Evolutionary conservation across 2,113 vertebrate species (phyloP).

Genomic region (Pedionomus torquatus): DNA sequence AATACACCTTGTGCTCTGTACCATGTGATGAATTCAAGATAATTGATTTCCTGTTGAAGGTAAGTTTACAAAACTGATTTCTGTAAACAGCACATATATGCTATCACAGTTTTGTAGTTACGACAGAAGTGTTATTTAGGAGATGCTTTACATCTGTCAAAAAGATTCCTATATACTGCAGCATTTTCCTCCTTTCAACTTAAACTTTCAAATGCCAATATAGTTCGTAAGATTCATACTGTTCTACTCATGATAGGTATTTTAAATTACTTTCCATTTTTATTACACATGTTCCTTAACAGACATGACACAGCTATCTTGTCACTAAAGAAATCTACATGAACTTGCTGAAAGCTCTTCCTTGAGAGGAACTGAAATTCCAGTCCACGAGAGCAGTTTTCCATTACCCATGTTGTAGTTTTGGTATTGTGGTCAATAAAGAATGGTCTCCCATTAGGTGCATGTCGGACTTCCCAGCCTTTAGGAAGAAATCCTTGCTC

Average conservation of each 20-base stretch:
- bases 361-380: neutral
- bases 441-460: constrained; percentile 90
- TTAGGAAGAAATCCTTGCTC: constrained; percentile 83
- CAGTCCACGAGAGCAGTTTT: neutral
- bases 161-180: neutral
- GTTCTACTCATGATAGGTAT: neutral
- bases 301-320: neutral
- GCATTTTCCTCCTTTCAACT: neutral
- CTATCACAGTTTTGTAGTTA: neutral
- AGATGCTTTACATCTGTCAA: neutral
- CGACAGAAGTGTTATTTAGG: neutral
- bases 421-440: constrained; percentile 96
- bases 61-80: neutral
- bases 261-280: neutral
- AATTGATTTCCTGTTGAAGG: neutral
- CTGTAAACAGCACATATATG: neutral
- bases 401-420: constrained; percentile 91
- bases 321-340: neutral
- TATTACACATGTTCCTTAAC: neutral
- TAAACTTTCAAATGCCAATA: neutral
- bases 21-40: neutral
- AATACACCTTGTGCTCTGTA: neutral
- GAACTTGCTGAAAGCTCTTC: neutral
- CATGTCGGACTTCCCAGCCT: constrained; percentile 93
- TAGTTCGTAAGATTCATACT: neutral